phyloP scores from a whole-genome alignment of 2,797 vertebrate species.

The Poeciliopsis infans region DNA sequence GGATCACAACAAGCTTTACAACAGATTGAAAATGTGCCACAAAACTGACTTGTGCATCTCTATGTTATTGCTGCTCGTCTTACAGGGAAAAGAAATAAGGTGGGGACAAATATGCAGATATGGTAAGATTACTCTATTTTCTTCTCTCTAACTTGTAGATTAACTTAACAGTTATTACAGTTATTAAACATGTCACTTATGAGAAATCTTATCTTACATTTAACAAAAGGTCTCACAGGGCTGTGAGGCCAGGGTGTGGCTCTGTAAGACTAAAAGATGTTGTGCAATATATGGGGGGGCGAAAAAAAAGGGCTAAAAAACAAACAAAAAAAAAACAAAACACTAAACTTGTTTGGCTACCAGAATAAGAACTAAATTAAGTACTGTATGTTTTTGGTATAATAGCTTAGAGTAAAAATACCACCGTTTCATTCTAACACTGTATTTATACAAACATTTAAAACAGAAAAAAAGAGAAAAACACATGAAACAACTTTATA shows the following conservation, averaged over 20 bases:
- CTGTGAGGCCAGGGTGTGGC: background rate
- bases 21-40: background rate
- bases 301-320: background rate
- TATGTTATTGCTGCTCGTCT: background rate
- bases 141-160: background rate
- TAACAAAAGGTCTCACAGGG: background rate
- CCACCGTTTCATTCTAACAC: background rate
- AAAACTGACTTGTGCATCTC: background rate
- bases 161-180: background rate
- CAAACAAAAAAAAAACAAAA: no score
- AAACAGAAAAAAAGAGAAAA: background rate
- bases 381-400: background rate
- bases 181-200: background rate
- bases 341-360: background rate
- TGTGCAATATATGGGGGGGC: background rate
- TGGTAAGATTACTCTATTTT: background rate
- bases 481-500: background rate
- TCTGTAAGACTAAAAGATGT: constrained; percentile 6
- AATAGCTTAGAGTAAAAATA: background rate
- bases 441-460: background rate
- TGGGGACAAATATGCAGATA: background rate
- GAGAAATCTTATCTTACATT: constrained; percentile 4
- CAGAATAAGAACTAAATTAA: constrained; percentile 1
- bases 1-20: background rate
- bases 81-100: background rate